Percentiles rank a stretch among this genome's conserved stretches.
Conservation (phyloP, 2,888 invertebrate species). For the Temnothorax rugatulus region DNA sequence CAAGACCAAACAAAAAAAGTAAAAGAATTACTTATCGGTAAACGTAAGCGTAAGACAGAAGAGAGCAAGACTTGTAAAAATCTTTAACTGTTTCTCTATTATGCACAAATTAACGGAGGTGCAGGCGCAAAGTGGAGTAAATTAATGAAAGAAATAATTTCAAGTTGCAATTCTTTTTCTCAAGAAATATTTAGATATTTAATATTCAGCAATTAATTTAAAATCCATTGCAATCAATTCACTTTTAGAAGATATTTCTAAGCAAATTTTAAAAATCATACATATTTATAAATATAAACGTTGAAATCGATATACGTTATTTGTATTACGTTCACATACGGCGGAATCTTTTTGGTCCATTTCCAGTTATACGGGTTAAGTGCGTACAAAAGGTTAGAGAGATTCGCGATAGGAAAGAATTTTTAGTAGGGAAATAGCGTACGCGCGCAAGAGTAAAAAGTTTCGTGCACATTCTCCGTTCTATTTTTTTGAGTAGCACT, state of each 20-base stretch:
- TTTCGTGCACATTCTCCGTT: constrained; percentile 25
- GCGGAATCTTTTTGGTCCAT: constrained; percentile 15
- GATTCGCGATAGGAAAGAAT: constrained; percentile 44
- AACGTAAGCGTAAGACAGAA: constrained; percentile 38
- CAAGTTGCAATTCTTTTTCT: not conserved
- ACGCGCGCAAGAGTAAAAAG: constrained; percentile 33
- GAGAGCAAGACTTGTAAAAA: constrained; percentile 52
- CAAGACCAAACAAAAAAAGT: constrained; percentile 21
- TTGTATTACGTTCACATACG: constrained; percentile 5
- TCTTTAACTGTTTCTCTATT: constrained; percentile 35
- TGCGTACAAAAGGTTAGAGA: constrained; percentile 50
- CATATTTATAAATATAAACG: not conserved
- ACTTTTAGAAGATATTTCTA: not conserved
- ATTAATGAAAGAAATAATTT: constrained; percentile 3
- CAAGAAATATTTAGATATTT: not conserved
- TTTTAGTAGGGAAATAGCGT: constrained; percentile 45
- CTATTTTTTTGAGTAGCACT: constrained; percentile 42
- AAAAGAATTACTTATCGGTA: constrained; percentile 36
- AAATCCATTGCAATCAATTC: not conserved
- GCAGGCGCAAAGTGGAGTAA: constrained; percentile 8
- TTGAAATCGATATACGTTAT: not conserved
- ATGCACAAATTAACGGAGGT: constrained; percentile 29
- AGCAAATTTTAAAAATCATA: not conserved
- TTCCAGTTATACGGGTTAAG: constrained; percentile 44
- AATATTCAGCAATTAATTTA: not conserved